These are phyloP conservation scores for Drosophila leontia DNA, from an alignment of 1,140 invertebrate species.

Conservation along the genomic window DNA sequence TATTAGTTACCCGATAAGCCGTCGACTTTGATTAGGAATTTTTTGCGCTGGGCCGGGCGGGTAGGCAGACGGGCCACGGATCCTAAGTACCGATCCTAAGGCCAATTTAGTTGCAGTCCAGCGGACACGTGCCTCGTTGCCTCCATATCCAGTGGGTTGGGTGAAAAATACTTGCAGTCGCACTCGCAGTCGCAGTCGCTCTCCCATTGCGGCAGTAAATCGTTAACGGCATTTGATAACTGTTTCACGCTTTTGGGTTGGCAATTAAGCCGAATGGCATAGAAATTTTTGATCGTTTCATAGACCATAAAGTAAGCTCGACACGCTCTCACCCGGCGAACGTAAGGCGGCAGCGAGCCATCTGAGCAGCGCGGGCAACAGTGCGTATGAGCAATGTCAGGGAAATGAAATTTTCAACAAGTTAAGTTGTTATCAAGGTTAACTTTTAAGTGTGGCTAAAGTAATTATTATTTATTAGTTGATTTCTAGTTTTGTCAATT, in stretches of 20 bases:
- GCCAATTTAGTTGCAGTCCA: constrained; percentile 48
- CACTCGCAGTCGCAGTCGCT: neutral
- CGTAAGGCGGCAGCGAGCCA: constrained; percentile 22
- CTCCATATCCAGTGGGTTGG: constrained; percentile 47
- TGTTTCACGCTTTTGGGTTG: constrained; percentile 69
- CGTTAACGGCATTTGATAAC: constrained; percentile 73
- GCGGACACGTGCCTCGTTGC: constrained; percentile 39
- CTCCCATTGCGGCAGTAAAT: constrained; percentile 31
- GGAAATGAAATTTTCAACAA: neutral
- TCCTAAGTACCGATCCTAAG: constrained; percentile 25
- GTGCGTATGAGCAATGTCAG: constrained; percentile 74
- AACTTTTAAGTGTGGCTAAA: neutral
- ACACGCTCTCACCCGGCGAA: constrained; percentile 51
- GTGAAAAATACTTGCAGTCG: constrained; percentile 22
- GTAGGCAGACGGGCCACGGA: neutral
- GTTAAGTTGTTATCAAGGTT: constrained; percentile 3
- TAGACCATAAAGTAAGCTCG: constrained; percentile 72
- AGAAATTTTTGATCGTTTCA: constrained; percentile 76
- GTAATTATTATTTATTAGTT: no score
- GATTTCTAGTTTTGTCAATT: neutral
- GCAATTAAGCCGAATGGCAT: constrained; percentile 73
- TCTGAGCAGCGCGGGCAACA: constrained; percentile 41
- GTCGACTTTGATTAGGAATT: constrained; percentile 36
- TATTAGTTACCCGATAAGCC: constrained; percentile 34
- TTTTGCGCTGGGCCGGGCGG: neutral